Evolutionary conservation across 2,113 vertebrate genomes (phyloP).

Genomic region (Rhea americana): DNA sequence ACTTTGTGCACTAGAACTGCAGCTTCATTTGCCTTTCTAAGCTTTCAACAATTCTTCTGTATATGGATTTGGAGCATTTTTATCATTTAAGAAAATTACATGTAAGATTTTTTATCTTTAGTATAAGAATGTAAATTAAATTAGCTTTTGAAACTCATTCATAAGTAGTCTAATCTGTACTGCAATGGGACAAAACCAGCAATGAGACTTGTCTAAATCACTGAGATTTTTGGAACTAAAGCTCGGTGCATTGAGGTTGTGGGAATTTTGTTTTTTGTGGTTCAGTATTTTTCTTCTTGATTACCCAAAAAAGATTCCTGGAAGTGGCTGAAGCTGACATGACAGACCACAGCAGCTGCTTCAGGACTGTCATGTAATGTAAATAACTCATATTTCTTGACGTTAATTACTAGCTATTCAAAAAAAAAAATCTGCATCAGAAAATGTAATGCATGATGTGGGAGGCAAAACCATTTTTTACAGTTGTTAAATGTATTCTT

Average conservation of each 20-base stretch:
- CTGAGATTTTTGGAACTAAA: background rate
- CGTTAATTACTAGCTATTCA: background rate
- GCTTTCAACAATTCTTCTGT: background rate
- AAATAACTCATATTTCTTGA: background rate
- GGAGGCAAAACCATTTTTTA: background rate
- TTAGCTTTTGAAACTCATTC: conserved; percentile 41
- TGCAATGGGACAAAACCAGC: background rate
- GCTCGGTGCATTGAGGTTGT: background rate
- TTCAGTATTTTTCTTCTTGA: conserved; percentile 29
- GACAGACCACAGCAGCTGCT: background rate
- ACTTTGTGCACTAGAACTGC: background rate
- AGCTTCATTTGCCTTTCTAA: background rate
- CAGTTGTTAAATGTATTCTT: background rate
- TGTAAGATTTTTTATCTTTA: conserved; percentile 47
- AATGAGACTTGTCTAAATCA: background rate
- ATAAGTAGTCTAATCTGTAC: background rate
- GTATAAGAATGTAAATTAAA: conserved; percentile 48
- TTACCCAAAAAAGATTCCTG: conserved; percentile 10
- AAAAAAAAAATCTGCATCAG: background rate
- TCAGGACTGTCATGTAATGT: background rate
- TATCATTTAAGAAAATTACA: conserved; percentile 64
- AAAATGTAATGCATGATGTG: background rate
- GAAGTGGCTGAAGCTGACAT: conserved; percentile 27
- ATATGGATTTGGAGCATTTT: background rate
- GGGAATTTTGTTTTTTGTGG: conserved; percentile 25